Conservation (phyloP, 2,113 vertebrate genomes). For the Tupaia tana region DNA sequence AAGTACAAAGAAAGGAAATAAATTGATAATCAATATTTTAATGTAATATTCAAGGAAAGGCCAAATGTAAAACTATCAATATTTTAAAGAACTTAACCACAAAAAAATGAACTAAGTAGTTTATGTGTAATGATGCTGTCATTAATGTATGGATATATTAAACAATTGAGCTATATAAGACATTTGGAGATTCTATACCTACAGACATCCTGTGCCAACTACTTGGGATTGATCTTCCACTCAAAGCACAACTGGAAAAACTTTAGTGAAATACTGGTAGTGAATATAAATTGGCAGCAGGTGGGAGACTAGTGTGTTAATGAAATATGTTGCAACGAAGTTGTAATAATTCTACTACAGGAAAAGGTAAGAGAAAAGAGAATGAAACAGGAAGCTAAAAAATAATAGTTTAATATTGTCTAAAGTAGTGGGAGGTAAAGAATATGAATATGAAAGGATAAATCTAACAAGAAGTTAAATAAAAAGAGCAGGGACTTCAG, state of each 20-base stretch:
- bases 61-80: background rate
- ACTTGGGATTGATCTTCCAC: background rate
- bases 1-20: background rate
- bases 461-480: too few relatives aligned
- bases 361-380: background rate
- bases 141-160: background rate
- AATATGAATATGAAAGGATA: background rate
- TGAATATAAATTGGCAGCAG: background rate
- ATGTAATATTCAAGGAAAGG: background rate
- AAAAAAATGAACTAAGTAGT: background rate
- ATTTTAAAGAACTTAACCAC: background rate
- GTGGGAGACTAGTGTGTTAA: background rate
- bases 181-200: background rate
- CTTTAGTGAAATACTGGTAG: background rate
- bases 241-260: background rate
- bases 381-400: background rate
- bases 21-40: background rate
- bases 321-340: background rate
- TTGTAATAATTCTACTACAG: background rate
- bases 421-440: background rate
- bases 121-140: background rate
- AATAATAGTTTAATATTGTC: background rate
- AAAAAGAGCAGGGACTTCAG: background rate
- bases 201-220: background rate
- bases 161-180: background rate